A percentile compares a stretch with the other conserved stretches of the same genome.
phyloP scores from a whole-genome alignment of 2,797 vertebrate genomes.

The Alosa sapidissima region DNA sequence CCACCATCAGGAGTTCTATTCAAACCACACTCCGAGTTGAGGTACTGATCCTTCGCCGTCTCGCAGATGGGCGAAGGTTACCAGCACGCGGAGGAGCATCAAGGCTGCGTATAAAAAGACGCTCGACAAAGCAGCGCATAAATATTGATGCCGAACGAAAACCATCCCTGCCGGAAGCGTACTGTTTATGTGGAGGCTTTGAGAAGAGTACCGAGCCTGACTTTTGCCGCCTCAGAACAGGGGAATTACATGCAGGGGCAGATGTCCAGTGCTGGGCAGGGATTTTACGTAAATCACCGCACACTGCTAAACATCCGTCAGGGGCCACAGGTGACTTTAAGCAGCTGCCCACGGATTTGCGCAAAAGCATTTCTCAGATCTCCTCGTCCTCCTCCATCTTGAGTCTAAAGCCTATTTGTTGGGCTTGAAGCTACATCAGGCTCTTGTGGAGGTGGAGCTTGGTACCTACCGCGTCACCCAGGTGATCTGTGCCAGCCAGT shows the following conservation, averaged over 20 bases:
- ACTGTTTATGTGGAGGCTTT: not conserved
- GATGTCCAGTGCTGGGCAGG: not conserved
- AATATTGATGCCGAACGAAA: conserved; percentile 3
- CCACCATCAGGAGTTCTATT: not conserved
- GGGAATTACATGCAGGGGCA: too few relatives aligned
- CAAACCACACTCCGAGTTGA: not conserved
- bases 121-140: not conserved
- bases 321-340: not conserved
- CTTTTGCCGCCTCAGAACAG: not conserved
- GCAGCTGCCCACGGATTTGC: not conserved
- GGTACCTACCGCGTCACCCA: not conserved
- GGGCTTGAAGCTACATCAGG: not conserved
- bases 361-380: not conserved
- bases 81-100: not conserved
- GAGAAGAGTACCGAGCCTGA: not conserved
- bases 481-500: not conserved
- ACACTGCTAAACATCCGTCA: not conserved
- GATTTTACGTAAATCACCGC: not conserved
- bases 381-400: not conserved
- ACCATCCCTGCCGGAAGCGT: not conserved
- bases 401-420: not conserved
- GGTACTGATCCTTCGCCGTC: not conserved
- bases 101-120: not conserved
- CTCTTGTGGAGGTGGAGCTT: not conserved
- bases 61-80: not conserved